A percentile compares a stretch with the other conserved stretches of the same genome.
phyloP scores from a whole-genome alignment of 1,140 invertebrate genomes.

The Uloborus diversus region DNA sequence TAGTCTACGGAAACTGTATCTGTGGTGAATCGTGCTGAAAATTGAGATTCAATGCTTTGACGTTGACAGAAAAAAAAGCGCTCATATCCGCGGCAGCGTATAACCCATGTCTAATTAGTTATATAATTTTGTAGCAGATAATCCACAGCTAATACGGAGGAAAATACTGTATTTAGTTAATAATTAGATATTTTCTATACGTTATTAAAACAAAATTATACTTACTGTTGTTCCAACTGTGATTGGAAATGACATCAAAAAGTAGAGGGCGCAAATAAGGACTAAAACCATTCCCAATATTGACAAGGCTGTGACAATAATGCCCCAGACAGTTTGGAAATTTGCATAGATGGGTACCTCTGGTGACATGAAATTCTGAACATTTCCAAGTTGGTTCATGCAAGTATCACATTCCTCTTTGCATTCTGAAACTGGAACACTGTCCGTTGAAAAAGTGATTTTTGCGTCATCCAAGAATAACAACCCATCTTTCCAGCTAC shows the following conservation, averaged over 20 bases:
- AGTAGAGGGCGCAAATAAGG: constrained; percentile 67
- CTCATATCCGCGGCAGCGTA: too few species aligned
- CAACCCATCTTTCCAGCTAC: constrained; percentile 62
- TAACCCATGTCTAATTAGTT: too few species aligned
- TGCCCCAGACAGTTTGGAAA: constrained; percentile 66
- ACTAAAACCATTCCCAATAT: constrained; percentile 64
- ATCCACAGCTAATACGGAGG: too few species aligned
- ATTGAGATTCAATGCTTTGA: too few species aligned
- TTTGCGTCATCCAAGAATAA: constrained; percentile 60
- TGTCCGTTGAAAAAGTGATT: background rate
- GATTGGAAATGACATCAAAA: constrained; percentile 67
- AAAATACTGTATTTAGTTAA: too few species aligned
- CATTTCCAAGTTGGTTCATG: background rate
- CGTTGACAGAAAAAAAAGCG: too few species aligned
- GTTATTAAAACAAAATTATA: too few species aligned
- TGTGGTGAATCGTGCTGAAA: too few species aligned
- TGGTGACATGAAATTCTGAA: background rate
- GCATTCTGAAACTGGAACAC: constrained; percentile 26
- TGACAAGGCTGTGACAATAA: constrained; percentile 64
- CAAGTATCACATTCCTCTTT: constrained; percentile 34
- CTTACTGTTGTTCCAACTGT: constrained; percentile 65
- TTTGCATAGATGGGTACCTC: constrained; percentile 58
- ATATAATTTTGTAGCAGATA: too few species aligned
- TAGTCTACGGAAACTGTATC: too few species aligned
- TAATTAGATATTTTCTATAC: too few species aligned